Evolutionary conservation across 2,113 vertebrate genomes (phyloP).

Genomic region (Hemibagrus wyckioides): DNA sequence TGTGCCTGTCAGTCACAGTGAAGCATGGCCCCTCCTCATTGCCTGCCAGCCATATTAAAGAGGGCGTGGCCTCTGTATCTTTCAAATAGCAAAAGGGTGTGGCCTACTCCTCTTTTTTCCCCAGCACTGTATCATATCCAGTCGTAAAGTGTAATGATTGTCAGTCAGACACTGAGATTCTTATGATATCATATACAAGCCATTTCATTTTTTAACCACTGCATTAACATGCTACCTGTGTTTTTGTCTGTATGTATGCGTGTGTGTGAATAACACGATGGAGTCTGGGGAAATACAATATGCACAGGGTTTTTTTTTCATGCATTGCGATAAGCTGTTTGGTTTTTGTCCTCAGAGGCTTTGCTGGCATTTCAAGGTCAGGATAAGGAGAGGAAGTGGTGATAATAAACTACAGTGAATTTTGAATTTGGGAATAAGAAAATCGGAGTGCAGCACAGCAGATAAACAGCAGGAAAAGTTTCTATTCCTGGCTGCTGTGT

Average conservation of each 20-base stretch:
- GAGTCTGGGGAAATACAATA: conserved; percentile 20
- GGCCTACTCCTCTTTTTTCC: not conserved
- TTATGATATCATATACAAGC: not conserved
- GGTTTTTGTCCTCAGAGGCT: not conserved
- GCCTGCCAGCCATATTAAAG: not conserved
- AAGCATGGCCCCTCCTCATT: too few species aligned
- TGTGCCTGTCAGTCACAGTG: not conserved
- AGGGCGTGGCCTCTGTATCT: not conserved
- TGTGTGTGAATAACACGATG: conserved; percentile 3
- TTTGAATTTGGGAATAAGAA: not conserved
- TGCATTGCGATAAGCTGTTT: not conserved
- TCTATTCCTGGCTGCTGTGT: not conserved
- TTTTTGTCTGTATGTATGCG: not conserved
- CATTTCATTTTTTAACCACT: not conserved
- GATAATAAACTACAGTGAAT: not conserved
- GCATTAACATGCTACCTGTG: not conserved
- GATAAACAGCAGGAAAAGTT: not conserved
- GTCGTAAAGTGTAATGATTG: not conserved
- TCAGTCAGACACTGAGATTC: not conserved
- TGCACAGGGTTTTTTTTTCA: not conserved
- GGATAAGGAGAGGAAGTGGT: not conserved
- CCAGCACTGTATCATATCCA: not conserved
- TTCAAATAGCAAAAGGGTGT: not conserved
- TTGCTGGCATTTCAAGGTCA: conserved; percentile 3
- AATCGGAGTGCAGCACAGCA: not conserved